A percentile compares a stretch with the other conserved stretches of the same genome.
Evolutionary conservation across 2,888 invertebrate species (phyloP).

Genomic region (Sceliomorpha sp.): DNA sequence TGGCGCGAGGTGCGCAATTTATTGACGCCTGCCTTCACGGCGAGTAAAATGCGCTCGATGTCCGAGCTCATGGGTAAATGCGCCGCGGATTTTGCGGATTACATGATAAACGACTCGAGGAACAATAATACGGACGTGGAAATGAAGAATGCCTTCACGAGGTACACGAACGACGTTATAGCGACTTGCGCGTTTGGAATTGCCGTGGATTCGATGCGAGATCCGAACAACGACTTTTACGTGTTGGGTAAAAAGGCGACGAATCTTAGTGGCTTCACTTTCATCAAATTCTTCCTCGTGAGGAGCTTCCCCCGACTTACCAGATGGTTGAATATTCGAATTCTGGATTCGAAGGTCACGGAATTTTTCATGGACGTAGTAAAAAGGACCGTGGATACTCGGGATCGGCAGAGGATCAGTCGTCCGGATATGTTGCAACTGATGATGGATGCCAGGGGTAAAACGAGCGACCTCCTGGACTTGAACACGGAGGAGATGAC

Average conservation of each 20-base stretch:
- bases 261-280: too few relatives aligned
- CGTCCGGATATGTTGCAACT: constrained; percentile 71
- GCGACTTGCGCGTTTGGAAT: constrained; percentile 81
- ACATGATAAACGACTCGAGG: too few relatives aligned
- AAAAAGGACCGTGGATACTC: constrained; percentile 34
- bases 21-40: constrained; percentile 82
- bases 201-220: constrained; percentile 69
- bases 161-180: constrained; percentile 79
- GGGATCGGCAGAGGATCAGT: constrained; percentile 56
- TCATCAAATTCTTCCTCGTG: too few relatives aligned
- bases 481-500: constrained; percentile 74
- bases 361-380: constrained; percentile 56
- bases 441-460: constrained; percentile 66
- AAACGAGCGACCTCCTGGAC: constrained; percentile 36
- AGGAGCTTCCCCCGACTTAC: too few relatives aligned
- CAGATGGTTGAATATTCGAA: constrained; percentile 36
- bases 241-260: constrained; percentile 63
- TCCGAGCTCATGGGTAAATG: constrained; percentile 79
- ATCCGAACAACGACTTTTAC: constrained; percentile 73
- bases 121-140: too few relatives aligned
- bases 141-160: constrained; percentile 76
- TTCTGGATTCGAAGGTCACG: constrained; percentile 33
- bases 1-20: constrained; percentile 82
- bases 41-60: constrained; percentile 82
- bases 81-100: constrained; percentile 63